These are phyloP conservation scores for Centropristis striata DNA, from an alignment of 2,113 vertebrate species.

Conservation along the genomic window DNA sequence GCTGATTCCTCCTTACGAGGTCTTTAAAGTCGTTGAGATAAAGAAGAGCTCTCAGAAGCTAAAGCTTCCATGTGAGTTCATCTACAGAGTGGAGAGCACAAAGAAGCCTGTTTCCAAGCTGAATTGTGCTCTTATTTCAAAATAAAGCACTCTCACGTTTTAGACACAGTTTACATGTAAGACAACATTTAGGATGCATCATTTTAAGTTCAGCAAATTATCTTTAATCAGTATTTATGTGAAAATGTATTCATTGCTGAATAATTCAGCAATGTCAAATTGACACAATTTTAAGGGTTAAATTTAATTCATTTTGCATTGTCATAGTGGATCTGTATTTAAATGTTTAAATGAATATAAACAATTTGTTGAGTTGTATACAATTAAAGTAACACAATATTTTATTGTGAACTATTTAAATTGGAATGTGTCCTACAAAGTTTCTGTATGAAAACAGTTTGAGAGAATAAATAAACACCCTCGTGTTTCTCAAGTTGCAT, in stretches of 20 bases:
- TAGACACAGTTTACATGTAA: neutral
- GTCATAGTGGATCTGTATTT: too few relatives aligned
- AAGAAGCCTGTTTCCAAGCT: fast-evolving
- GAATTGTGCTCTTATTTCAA: neutral
- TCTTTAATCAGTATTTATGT: too few relatives aligned
- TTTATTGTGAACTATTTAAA: too few relatives aligned
- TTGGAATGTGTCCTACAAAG: too few relatives aligned
- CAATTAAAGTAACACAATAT: too few relatives aligned
- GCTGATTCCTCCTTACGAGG: conserved; percentile 14
- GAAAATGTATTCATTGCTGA: neutral
- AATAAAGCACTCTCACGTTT: neutral
- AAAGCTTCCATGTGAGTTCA: neutral
- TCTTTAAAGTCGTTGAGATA: neutral
- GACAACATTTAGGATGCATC: neutral
- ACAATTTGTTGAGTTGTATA: too few relatives aligned
- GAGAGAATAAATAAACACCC: too few relatives aligned
- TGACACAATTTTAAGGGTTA: neutral
- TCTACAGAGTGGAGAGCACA: neutral
- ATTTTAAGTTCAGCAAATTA: neutral
- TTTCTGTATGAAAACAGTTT: too few relatives aligned
- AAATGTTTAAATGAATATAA: too few relatives aligned
- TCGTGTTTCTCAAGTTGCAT: too few relatives aligned
- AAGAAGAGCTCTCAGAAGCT: fast-evolving
- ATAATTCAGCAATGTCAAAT: neutral
- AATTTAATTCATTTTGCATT: neutral